phyloP scores from a whole-genome alignment of 2,797 vertebrate species.

The Pitangus sulphuratus region DNA sequence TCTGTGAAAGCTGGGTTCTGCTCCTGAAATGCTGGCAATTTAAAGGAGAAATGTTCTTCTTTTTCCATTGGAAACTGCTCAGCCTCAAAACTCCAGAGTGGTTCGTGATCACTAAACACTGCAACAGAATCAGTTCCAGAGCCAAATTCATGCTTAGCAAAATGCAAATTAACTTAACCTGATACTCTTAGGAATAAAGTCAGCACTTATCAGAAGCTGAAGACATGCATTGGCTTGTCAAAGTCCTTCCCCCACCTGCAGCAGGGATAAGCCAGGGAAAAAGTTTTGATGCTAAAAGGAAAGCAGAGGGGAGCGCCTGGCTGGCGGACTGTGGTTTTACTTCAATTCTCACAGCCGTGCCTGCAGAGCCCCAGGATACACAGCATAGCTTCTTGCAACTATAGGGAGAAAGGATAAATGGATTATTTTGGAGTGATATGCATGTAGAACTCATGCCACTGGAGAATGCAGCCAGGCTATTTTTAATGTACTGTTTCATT shows the following conservation, averaged over 20 bases:
- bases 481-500: conserved; percentile 61
- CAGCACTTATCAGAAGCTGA: not conserved
- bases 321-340: not conserved
- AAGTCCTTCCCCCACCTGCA: not conserved
- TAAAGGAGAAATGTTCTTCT: not conserved
- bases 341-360: not conserved
- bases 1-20: not conserved
- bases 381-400: not conserved
- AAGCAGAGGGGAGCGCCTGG: not conserved
- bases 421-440: conserved; percentile 43
- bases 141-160: not conserved
- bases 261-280: not conserved
- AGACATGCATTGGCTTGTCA: not conserved
- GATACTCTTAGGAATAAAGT: not conserved
- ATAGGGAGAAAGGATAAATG: conserved; percentile 42
- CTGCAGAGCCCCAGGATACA: not conserved
- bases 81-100: not conserved
- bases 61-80: not conserved
- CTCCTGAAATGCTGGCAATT: not conserved
- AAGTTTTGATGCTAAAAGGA: not conserved
- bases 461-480: conserved; percentile 49
- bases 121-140: not conserved
- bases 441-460: not conserved
- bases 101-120: not conserved
- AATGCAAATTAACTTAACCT: not conserved